A percentile compares a stretch with the other conserved stretches of the same genome.
These are phyloP conservation scores for Brotogeris chrysoptera DNA, from an alignment of 2,797 vertebrate genomes.

Conservation along the genomic window DNA sequence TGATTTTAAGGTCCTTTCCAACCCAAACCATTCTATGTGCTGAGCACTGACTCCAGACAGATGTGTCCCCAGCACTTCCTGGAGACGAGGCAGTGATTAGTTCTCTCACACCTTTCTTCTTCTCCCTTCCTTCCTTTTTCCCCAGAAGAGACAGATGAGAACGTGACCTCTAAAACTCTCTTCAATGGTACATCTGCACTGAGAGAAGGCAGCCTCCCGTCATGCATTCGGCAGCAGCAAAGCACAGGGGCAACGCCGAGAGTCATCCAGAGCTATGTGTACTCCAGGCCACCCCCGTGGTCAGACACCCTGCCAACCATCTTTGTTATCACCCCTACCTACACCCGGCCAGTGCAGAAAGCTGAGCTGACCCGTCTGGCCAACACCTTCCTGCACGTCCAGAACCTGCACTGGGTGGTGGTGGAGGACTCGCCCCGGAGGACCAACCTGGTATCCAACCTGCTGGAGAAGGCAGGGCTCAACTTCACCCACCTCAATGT, in stretches of 20 bases:
- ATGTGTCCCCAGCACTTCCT: neutral
- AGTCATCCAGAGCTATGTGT: constrained; percentile 71
- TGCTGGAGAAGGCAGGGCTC: constrained; percentile 79
- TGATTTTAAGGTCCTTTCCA: neutral
- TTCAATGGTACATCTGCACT: constrained; percentile 55
- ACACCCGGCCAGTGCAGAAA: constrained; percentile 80
- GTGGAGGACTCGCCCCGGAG: constrained; percentile 79
- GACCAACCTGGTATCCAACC: constrained; percentile 78
- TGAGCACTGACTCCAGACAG: neutral
- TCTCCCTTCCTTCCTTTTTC: neutral
- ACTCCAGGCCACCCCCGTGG: constrained; percentile 74
- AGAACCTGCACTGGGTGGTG: constrained; percentile 82
- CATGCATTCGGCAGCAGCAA: constrained; percentile 62
- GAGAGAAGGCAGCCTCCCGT: constrained; percentile 63
- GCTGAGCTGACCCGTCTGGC: constrained; percentile 82
- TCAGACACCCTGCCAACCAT: constrained; percentile 68
- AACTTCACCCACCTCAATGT: constrained; percentile 81
- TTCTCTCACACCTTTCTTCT: neutral
- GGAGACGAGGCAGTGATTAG: neutral
- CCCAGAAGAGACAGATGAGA: constrained; percentile 74
- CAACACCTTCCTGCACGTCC: constrained; percentile 81
- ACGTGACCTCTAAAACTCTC: constrained; percentile 65
- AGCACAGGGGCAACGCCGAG: constrained; percentile 18
- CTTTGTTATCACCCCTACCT: constrained; percentile 74
- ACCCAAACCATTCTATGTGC: neutral